Percentiles rank a stretch among this genome's conserved stretches.
Conservation (phyloP, 2,113 vertebrate species). For the Argyrosomus japonicus region DNA sequence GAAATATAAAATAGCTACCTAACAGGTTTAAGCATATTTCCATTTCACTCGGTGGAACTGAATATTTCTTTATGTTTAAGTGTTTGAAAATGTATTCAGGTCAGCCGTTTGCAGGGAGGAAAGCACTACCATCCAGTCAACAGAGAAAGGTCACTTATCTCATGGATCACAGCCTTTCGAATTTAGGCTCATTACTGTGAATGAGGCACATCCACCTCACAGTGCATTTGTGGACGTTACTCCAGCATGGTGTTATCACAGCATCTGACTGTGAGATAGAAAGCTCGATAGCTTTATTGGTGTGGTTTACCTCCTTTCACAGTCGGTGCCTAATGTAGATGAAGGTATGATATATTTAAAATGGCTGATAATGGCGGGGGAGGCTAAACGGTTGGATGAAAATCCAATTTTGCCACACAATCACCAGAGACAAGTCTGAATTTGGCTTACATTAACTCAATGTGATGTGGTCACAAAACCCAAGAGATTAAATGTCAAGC, state of each 20-base stretch:
- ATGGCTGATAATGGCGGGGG: constrained; percentile 65
- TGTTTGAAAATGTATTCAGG: constrained; percentile 58
- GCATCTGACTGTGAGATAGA: constrained; percentile 51
- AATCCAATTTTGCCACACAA: constrained; percentile 79
- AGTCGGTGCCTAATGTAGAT: constrained; percentile 49
- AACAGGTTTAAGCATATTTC: neutral
- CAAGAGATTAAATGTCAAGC: constrained; percentile 72
- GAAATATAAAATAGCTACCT: neutral
- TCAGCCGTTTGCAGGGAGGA: constrained; percentile 42
- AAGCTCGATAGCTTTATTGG: constrained; percentile 60
- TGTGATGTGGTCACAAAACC: constrained; percentile 64
- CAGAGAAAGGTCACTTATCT: constrained; percentile 77
- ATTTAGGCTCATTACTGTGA: constrained; percentile 73
- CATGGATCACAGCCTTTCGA: constrained; percentile 74
- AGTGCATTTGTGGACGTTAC: constrained; percentile 58
- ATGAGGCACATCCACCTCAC: constrained; percentile 62
- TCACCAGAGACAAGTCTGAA: constrained; percentile 66
- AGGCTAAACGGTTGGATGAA: constrained; percentile 72
- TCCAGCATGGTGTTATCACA: constrained; percentile 54
- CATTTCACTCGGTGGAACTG: neutral
- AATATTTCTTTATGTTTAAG: constrained; percentile 39
- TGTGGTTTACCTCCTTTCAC: constrained; percentile 50
- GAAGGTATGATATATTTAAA: constrained; percentile 69
- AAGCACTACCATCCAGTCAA: constrained; percentile 57
- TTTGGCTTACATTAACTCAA: constrained; percentile 60